Evolutionary conservation across 2,888 invertebrate species (phyloP), one percentile per base, ranked within the genome.

Genomic region (Xylocampa areola): DNA sequence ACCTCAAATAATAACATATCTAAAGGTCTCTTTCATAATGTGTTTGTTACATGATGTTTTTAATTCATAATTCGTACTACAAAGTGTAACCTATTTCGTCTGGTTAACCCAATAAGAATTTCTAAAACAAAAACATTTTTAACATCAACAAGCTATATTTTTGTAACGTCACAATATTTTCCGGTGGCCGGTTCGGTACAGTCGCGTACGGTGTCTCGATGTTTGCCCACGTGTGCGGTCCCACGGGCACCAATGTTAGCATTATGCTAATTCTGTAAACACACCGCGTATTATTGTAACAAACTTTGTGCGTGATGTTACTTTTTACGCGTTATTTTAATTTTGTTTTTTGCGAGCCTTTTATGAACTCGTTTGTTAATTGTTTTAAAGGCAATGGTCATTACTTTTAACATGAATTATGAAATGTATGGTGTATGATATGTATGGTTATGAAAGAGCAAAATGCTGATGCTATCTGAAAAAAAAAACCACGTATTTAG

Each of bases 181-280:
- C 66, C 64, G 50, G 63, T 68, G 63, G 71, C 16, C 53, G 50
- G 43, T n/a, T n/a, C n/a, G 65, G 73, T 79, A 79, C 72, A 79
- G 61, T 67, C 75, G 67, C 55, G 65, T 63, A 64, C 66, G 68
- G 76, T 67, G 76, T 63, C 66, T 49, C 76, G 35, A 60, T 92
- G 85, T 93, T 93, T 88, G 81, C 72, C 81, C 92, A 93, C 88
- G 88, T 93, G 93, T 72, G 60, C 48, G 57, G 81, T 92, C 92
- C 86, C 93, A 92, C 81, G 82, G 75, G 77, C 71, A 68, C 62
- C 60, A 69, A 76, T 86, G 86, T 88, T 91, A 84, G 86, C 85
- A 85, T 90, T 92, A 92, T 92, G 92, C 71, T 90, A 92, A 92
- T 91, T 82, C 74, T 79, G 76, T 77, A 80, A 82, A 86, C 80